A percentile compares a stretch with the other conserved stretches of the same genome.
phyloP scores from a whole-genome alignment of 2,888 invertebrate species.

The Tetragonula carbonaria region DNA sequence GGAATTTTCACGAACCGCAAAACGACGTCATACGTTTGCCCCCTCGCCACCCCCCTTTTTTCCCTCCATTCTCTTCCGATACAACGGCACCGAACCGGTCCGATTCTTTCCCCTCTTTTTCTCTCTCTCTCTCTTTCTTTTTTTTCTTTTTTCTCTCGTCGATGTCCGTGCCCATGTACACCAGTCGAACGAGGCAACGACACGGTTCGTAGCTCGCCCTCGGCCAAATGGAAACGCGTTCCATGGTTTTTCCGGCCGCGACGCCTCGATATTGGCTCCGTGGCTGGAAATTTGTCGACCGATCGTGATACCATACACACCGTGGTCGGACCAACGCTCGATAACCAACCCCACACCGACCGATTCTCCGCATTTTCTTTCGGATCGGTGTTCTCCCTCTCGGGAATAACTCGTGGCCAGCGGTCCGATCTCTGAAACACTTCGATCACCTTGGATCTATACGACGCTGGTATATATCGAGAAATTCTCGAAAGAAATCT shows the following conservation, averaged over 20 bases:
- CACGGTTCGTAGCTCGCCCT: slow-evolving; percentile 30
- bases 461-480: too few relatives aligned
- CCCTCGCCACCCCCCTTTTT: slow-evolving; percentile 8
- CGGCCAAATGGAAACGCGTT: slow-evolving; percentile 47
- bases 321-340: slow-evolving; percentile 16
- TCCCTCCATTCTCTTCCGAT: slow-evolving; percentile 39
- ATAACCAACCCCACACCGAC: slow-evolving; percentile 32
- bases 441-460: not conserved
- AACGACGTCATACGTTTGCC: slow-evolving; percentile 62
- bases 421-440: not conserved
- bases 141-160: slow-evolving; percentile 25
- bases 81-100: slow-evolving; percentile 27
- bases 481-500: too few relatives aligned
- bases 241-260: slow-evolving; percentile 48
- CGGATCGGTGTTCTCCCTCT: not conserved
- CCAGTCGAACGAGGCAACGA: slow-evolving; percentile 13
- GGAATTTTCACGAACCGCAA: slow-evolving; percentile 67
- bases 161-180: slow-evolving; percentile 22
- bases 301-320: slow-evolving; percentile 33
- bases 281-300: slow-evolving; percentile 58
- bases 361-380: slow-evolving; percentile 17
- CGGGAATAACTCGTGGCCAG: slow-evolving; percentile 10
- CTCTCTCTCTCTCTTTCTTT: not conserved
- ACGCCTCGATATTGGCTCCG: slow-evolving; percentile 55
- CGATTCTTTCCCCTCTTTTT: slow-evolving; percentile 10